Conservation (phyloP, 1,140 invertebrate species). For the Eufriesea mexicana region DNA sequence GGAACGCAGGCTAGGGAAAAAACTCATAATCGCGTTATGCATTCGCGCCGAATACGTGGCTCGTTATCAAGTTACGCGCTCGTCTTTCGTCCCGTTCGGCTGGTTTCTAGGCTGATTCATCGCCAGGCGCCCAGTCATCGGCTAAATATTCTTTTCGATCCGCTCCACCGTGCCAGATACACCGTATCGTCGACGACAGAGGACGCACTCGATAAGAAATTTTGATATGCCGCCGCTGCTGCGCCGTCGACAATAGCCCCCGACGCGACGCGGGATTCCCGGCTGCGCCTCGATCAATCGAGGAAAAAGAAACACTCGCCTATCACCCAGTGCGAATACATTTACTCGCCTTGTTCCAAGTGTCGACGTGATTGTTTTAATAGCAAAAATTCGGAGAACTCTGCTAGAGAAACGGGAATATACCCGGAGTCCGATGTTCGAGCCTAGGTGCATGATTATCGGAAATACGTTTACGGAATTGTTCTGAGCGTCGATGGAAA, state of each 20-base stretch:
- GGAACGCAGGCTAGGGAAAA: conserved; percentile 3
- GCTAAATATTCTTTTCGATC: conserved; percentile 14
- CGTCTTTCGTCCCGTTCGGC: neutral
- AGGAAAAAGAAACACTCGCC: neutral
- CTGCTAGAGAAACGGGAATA: too few species aligned
- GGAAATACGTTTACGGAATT: too few species aligned
- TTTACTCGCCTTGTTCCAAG: too few species aligned
- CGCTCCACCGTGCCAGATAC: neutral
- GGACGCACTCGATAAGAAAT: conserved; percentile 16
- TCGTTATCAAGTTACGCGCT: conserved; percentile 4
- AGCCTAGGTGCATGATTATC: too few species aligned
- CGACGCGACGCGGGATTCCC: neutral
- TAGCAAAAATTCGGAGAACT: too few species aligned
- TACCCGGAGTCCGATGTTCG: too few species aligned
- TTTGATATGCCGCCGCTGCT: neutral
- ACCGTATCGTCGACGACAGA: conserved; percentile 1
- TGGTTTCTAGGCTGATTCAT: neutral
- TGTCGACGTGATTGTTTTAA: too few species aligned
- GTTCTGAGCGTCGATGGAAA: too few species aligned
- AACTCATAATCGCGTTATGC: conserved; percentile 18
- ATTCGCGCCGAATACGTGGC: conserved; percentile 9
- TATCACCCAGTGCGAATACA: neutral
- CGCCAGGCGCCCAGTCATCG: neutral
- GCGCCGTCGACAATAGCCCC: neutral
- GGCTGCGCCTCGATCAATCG: neutral